A percentile compares a stretch with the other conserved stretches of the same genome.
Conservation (phyloP, 2,113 vertebrate genomes). For the Pampusana beccarii region DNA sequence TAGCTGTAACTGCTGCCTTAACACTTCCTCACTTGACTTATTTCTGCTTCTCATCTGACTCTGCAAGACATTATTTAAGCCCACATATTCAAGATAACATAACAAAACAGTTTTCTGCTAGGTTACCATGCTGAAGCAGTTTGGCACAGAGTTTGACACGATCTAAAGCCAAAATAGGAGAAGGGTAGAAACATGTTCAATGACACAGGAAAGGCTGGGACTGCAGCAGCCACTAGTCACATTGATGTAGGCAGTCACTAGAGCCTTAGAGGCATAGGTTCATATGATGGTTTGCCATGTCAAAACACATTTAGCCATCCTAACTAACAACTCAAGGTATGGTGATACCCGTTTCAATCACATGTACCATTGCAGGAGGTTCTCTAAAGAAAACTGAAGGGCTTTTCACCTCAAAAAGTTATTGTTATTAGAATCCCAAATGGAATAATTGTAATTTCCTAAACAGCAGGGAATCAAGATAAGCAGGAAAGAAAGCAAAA, state of each 20-base stretch:
- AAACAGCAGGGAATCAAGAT: not conserved
- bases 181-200: not conserved
- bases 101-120: not conserved
- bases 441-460: not conserved
- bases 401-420: not conserved
- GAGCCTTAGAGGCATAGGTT: not conserved
- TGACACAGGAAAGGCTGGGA: not conserved
- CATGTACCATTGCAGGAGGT: not conserved
- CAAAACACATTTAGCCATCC: not conserved
- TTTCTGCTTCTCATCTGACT: not conserved
- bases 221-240: not conserved
- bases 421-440: not conserved
- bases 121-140: not conserved
- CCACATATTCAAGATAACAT: not conserved
- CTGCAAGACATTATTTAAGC: not conserved
- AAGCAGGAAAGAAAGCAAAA: not conserved
- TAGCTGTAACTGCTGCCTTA: accelerated
- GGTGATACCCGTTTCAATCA: not conserved
- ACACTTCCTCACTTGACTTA: not conserved
- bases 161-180: not conserved
- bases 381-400: not conserved
- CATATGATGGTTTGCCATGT: not conserved
- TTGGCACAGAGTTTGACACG: not conserved
- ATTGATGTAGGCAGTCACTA: not conserved
- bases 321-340: not conserved